phyloP scores from a whole-genome alignment of 1,140 invertebrate genomes.

The Zaprionus lachaisei region DNA sequence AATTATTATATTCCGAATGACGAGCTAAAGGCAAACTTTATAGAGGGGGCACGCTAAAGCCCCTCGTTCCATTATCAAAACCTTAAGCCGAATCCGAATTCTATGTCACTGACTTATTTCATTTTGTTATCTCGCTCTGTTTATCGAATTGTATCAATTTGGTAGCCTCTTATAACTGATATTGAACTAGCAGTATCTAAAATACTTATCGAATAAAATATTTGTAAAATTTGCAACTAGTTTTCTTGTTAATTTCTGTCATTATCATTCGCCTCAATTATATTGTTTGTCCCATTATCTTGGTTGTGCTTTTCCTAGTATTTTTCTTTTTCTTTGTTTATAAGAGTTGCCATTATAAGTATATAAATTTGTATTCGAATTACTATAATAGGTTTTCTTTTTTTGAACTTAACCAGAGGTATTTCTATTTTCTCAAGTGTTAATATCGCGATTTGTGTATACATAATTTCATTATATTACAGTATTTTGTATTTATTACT shows the following conservation, averaged over 20 bases:
- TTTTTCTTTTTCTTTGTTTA: slow-evolving; percentile 12
- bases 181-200: slow-evolving; percentile 60
- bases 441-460: slow-evolving; percentile 65
- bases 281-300: slow-evolving; percentile 1
- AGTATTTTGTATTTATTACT: slow-evolving; percentile 44
- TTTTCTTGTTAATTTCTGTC: not conserved
- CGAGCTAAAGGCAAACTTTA: not conserved
- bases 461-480: slow-evolving; percentile 29
- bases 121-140: not conserved
- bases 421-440: slow-evolving; percentile 84
- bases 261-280: not conserved
- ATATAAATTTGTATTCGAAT: slow-evolving; percentile 51
- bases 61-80: not conserved
- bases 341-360: slow-evolving; percentile 31
- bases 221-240: slow-evolving; percentile 33
- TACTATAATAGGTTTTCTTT: slow-evolving; percentile 61
- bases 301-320: slow-evolving; percentile 12
- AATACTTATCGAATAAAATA: slow-evolving; percentile 37
- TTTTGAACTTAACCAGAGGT: slow-evolving; percentile 85
- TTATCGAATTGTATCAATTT: slow-evolving; percentile 59
- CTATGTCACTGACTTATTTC: not conserved
- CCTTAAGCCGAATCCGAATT: not conserved
- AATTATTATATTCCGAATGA: not conserved
- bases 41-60: not conserved
- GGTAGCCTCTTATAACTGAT: slow-evolving; percentile 64